Conservation (phyloP, 2,113 vertebrate species). For the Cephalopholis sonnerati region DNA sequence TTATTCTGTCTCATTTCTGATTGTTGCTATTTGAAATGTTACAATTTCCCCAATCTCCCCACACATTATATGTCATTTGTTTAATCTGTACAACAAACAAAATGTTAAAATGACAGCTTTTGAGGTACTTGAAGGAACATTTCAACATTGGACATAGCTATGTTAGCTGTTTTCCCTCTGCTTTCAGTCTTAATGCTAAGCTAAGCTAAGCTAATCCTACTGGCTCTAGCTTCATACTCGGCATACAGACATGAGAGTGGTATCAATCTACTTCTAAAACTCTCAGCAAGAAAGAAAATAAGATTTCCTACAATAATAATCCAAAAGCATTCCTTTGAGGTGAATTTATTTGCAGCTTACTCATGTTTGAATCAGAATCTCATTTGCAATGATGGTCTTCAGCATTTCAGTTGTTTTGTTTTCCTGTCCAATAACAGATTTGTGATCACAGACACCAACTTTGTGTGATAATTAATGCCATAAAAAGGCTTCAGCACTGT, state of each 20-base stretch:
- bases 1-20: no score
- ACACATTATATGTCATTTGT: not conserved
- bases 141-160: no score
- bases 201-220: not conserved
- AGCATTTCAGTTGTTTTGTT: slow-evolving; percentile 6
- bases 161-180: no score
- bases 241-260: not conserved
- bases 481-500: not conserved
- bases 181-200: no score
- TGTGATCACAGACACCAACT: not conserved
- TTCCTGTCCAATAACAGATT: not conserved
- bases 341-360: not conserved
- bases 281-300: not conserved
- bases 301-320: no score
- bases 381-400: not conserved
- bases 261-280: not conserved
- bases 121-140: no score
- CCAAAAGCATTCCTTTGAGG: not conserved
- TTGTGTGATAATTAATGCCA: not conserved
- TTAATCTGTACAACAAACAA: not conserved
- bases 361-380: not conserved
- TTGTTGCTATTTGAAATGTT: no score
- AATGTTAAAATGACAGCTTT: no score
- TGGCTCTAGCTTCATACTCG: no score
- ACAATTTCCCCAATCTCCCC: not conserved